Base-by-base conservation (phyloP, 2,888 invertebrate species). In the Teinopalpus imperialis region DNA sequence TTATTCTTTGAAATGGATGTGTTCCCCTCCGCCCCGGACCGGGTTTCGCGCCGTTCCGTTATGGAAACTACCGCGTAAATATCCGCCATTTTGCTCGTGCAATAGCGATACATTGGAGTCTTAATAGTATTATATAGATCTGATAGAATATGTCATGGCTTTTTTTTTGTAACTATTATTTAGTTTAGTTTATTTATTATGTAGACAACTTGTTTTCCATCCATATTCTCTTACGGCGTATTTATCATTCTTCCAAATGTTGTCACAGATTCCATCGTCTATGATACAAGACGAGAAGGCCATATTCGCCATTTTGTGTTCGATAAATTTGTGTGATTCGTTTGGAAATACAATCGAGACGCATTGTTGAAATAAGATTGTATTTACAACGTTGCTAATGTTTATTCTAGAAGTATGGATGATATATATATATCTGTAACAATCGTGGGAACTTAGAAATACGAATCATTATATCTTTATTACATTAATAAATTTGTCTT, bases 1-100 rank as follows among this genome's bases (percentile, higher is more conserved):
- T 82, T 82, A 77, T 80, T 80, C 79, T 82, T 75, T 75, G 82
- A 79, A 81, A 83, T 85, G 81, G 81, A 81, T 79, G 80, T 81
- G 74, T 69, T 72, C 69, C 63, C 71, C 70, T 64, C 66, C 58
- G 60, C 52, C 49, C 36, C 27, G 49, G 34, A 53, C 56, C 57
- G 63, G 61, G 64, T 65, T 66, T 61, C 66, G 64, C 62, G 57
- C 66, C 64, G 66, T 63, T 68, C 66, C 70, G 69, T 73, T 75
- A 74, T 61, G 66, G 69, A 64, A 71, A 66, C 61, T 59, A 53
- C 56, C 57, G 56, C 62, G 56, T 56, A 62, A 63, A 62, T 63
- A 66, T 66, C 65, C 70, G 75, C 76, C 72, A 79, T 75, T 74
- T 74, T 72, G 74, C 71, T 49, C 48, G 51, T 51, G 56, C 16